These are phyloP conservation scores for Coryphaenoides rupestris DNA, from an alignment of 2,113 vertebrate genomes.

Conservation along the genomic window DNA sequence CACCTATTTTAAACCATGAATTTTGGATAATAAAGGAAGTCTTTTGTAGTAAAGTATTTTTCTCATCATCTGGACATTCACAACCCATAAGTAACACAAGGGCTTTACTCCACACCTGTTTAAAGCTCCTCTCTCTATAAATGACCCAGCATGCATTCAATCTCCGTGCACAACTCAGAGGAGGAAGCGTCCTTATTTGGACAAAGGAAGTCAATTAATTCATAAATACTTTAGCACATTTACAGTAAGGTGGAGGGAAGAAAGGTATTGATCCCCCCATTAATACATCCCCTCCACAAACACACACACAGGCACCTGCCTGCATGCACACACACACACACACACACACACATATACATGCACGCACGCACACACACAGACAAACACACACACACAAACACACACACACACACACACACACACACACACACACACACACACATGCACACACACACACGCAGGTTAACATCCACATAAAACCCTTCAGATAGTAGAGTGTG, in stretches of 20 bases:
- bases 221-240: conserved; percentile 81
- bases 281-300: conserved; percentile 49
- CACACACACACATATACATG: conserved; percentile 9
- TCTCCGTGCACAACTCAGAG: conserved; percentile 57
- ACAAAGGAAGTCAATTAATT: conserved; percentile 76
- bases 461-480: conserved; percentile 1
- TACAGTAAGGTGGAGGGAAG: conserved; percentile 75
- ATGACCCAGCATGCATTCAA: conserved; percentile 63
- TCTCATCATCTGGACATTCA: too few relatives aligned
- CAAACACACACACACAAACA: conserved; percentile 1
- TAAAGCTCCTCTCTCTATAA: conserved; percentile 57
- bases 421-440: conserved; percentile 11
- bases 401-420: conserved; percentile 19
- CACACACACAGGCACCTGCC: conserved; percentile 5
- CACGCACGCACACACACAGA: conserved; percentile 10
- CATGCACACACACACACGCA: conserved; percentile 15
- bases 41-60: too few relatives aligned
- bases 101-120: too few relatives aligned
- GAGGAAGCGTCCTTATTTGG: conserved; percentile 56
- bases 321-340: background rate
- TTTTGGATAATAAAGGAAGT: too few relatives aligned
- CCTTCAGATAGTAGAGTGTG: conserved; percentile 40
- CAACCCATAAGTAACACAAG: too few relatives aligned
- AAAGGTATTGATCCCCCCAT: conserved; percentile 76
- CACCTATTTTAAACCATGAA: too few relatives aligned